phyloP scores from a whole-genome alignment of 1,140 invertebrate species.

The Dendroctonus valens region DNA sequence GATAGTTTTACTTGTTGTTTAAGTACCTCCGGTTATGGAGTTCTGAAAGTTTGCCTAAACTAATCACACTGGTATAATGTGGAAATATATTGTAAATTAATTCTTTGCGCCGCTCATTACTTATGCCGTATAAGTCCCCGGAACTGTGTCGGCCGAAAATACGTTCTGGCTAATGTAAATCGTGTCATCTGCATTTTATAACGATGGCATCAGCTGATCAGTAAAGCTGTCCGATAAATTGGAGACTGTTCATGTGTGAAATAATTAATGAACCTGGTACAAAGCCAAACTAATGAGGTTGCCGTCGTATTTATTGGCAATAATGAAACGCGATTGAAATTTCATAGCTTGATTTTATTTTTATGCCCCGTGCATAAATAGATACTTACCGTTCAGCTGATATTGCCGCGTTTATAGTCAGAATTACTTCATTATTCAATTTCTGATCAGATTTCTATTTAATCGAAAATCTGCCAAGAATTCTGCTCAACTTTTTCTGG shows the following conservation, averaged over 20 bases:
- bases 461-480: no score
- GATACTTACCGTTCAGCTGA: no score
- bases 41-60: not conserved
- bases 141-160: conserved; percentile 9
- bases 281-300: conserved; percentile 21
- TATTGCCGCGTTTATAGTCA: no score
- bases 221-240: conserved; percentile 25
- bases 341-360: no score
- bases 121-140: conserved; percentile 6
- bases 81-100: not conserved
- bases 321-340: no score
- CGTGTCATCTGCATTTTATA: conserved; percentile 25
- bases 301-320: conserved; percentile 10
- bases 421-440: no score
- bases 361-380: no score
- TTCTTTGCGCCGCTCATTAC: conserved; percentile 6
- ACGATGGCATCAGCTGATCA: conserved; percentile 21
- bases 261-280: conserved; percentile 22
- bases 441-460: no score
- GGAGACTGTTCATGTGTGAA: conserved; percentile 17
- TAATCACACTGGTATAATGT: not conserved
- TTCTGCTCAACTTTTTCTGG: no score
- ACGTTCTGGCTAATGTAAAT: conserved; percentile 20
- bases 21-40: not conserved
- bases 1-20: not conserved